Percentiles rank a stretch among this genome's conserved stretches.
phyloP scores from a whole-genome alignment of 1,140 invertebrate genomes.

The Belonocnema kinseyi region DNA sequence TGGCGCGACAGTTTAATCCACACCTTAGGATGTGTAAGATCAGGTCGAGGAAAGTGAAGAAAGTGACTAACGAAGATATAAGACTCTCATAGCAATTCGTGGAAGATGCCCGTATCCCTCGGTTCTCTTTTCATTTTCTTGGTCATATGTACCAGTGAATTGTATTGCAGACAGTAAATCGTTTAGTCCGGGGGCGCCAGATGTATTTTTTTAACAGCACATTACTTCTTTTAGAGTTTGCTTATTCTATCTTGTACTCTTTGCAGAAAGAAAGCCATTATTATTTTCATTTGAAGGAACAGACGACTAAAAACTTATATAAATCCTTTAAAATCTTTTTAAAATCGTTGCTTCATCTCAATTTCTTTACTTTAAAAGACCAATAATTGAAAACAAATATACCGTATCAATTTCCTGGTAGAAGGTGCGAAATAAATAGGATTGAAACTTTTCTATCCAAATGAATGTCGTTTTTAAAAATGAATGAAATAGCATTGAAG shows the following conservation, averaged over 20 bases:
- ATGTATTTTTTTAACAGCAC: constrained; percentile 27
- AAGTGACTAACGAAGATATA: constrained; percentile 9
- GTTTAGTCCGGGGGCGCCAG: constrained; percentile 37
- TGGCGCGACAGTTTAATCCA: neutral
- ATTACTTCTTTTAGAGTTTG: constrained; percentile 29
- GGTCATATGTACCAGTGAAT: neutral
- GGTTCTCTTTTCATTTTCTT: constrained; percentile 13
- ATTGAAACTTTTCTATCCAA: too few species aligned
- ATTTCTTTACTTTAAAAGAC: too few species aligned
- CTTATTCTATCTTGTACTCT: neutral
- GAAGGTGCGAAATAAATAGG: too few species aligned
- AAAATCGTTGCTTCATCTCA: too few species aligned
- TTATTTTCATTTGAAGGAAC: too few species aligned
- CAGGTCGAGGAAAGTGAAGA: neutral
- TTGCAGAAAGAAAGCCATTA: too few species aligned
- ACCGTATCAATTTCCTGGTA: too few species aligned
- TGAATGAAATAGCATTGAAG: too few species aligned
- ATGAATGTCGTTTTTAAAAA: too few species aligned
- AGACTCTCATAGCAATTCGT: neutral
- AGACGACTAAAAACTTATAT: too few species aligned
- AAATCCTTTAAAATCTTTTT: too few species aligned
- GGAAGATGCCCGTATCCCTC: neutral
- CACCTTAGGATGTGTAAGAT: neutral
- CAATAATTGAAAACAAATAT: too few species aligned
- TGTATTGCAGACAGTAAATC: constrained; percentile 49